Percentiles rank a stretch among this genome's conserved stretches.
Evolutionary conservation across 2,113 vertebrate genomes (phyloP).

Genomic region (Holacanthus passer): DNA sequence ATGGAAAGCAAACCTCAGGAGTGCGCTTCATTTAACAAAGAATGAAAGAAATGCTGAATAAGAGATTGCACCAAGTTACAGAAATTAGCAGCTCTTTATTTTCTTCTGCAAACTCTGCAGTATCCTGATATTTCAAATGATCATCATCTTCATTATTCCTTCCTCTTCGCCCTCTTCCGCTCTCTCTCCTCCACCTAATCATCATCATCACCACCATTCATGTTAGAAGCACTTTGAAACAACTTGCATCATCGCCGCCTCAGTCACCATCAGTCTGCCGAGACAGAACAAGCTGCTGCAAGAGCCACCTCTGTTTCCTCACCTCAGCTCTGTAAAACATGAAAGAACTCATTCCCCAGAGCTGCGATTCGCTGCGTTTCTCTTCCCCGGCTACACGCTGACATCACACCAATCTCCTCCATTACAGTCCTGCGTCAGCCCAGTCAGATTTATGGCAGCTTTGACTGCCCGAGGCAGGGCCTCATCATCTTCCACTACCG

Average conservation of each 20-base stretch:
- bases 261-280: not conserved
- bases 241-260: not conserved
- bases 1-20: not conserved
- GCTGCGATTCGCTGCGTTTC: constrained; percentile 4
- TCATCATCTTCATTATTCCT: not conserved
- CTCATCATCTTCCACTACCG: constrained; percentile 22
- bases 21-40: not conserved
- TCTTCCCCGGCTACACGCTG: constrained; percentile 8
- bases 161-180: not conserved
- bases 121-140: not conserved
- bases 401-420: constrained; percentile 47
- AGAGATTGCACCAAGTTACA: not conserved
- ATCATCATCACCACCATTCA: not conserved
- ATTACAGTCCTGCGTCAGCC: constrained; percentile 33
- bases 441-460: constrained; percentile 42
- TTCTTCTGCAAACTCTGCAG: constrained; percentile 10
- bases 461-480: constrained; percentile 23
- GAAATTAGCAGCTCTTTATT: not conserved
- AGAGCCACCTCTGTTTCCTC: constrained; percentile 9
- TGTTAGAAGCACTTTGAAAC: constrained; percentile 6
- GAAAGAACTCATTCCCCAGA: constrained; percentile 24
- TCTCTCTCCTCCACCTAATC: not conserved
- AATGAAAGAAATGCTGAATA: not conserved
- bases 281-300: not conserved
- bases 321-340: constrained; percentile 39